These are phyloP conservation scores for Drosophila nigrodunni DNA, from an alignment of 1,140 invertebrate genomes.

Conservation along the genomic window DNA sequence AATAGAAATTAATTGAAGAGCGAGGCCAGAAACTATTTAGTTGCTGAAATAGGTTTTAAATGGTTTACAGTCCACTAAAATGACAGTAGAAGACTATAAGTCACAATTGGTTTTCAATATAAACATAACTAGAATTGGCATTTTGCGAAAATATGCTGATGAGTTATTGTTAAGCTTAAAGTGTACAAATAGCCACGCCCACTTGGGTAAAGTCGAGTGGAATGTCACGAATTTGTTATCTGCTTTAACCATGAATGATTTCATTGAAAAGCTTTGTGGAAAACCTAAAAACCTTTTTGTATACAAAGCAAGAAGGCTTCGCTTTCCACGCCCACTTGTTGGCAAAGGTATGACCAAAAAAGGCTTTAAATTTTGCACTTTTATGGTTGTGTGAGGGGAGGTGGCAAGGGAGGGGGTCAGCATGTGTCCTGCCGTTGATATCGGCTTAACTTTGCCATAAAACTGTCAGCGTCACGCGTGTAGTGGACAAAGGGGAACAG, in stretches of 20 bases:
- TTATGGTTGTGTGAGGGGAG: constrained; percentile 42
- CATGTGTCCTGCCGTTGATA: constrained; percentile 80
- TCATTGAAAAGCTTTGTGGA: constrained; percentile 69
- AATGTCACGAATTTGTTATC: constrained; percentile 64
- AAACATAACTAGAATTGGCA: background rate
- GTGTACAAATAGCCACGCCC: background rate
- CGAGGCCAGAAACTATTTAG: no score
- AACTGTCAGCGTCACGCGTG: constrained; percentile 81
- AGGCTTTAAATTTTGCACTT: constrained; percentile 80
- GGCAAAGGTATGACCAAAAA: constrained; percentile 65
- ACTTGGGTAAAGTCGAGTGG: constrained; percentile 22
- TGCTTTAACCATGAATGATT: constrained; percentile 76
- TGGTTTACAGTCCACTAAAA: no score
- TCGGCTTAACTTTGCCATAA: constrained; percentile 83
- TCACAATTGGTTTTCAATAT: no score
- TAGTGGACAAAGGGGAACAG: constrained; percentile 48
- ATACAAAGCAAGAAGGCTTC: constrained; percentile 24
- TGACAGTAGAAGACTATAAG: no score
- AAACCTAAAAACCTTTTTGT: constrained; percentile 77
- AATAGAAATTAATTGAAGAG: background rate
- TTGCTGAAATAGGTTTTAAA: no score
- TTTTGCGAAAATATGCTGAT: constrained; percentile 2
- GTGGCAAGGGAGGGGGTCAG: constrained; percentile 27
- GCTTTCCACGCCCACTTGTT: constrained; percentile 60
- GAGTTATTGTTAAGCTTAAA: constrained; percentile 10